Evolutionary conservation across 2,888 invertebrate species (phyloP), one percentile per base, ranked within the genome.

Genomic region (Cheilosia pagana): DNA sequence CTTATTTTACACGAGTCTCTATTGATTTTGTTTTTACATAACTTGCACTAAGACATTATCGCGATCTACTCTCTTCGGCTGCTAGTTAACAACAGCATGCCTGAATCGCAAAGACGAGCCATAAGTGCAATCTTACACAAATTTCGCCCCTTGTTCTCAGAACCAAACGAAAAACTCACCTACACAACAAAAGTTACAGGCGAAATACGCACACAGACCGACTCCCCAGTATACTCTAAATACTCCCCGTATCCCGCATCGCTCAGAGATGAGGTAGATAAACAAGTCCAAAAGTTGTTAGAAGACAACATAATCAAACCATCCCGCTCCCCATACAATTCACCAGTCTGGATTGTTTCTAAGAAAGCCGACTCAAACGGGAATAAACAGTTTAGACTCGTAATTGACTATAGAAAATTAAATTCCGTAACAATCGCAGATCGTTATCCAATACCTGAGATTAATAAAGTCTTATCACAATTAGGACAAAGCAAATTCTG

Each of bases 301-400:
- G 57, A 39, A 25, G 65, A 79, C n/a, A 57, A 52, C 16, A 79
- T 72, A 28, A 65, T 79, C 35, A 57, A 65, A 59, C 50, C 79
- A n/a, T 72, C 60, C 12, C 16, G 39, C 23, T 78, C 78, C n/a
- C 74, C 79, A 1, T 79, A 71, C 1, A 83, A 78, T 14, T 75
- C 79, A 1, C 76, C 79, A 7, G 75, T 81, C 1, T 71, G 67
- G 68, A 60, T 77, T 16, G 70, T 77, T 21, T 70, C 57, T 1
- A 68, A 65, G 45, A 67, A 62, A 57, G n/a, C 59, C 7, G 39
- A 59, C 7, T 59, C 59, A 19, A 10, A 19, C 2, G 59, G 39
- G 14, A 59, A 59, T 14, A 59, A 59, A 19, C 59, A 59, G 10
- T 41, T 35, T 35, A 59, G 39, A 55, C 12, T 55, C 14, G 55